Conservation (phyloP, 2,888 invertebrate genomes). For the Drosophila neotestacea region DNA sequence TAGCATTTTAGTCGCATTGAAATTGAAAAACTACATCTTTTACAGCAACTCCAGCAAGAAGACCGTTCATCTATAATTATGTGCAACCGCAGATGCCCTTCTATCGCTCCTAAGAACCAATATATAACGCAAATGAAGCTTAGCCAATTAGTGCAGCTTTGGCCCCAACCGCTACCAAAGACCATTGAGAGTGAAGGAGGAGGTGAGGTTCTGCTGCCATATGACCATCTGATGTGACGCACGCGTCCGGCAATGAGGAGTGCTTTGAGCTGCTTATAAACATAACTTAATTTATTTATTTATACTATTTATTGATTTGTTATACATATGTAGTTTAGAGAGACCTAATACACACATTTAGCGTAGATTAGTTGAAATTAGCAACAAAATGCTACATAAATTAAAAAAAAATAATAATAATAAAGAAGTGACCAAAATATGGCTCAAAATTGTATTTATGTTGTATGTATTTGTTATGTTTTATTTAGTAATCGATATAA, state of each 20-base stretch:
- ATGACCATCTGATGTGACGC: slow-evolving; percentile 54
- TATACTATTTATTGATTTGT: slow-evolving; percentile 59
- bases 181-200: slow-evolving; percentile 49
- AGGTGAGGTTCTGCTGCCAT: slow-evolving; percentile 69
- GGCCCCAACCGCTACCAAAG: slow-evolving; percentile 66
- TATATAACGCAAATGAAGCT: slow-evolving; percentile 26
- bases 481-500: slow-evolving; percentile 59
- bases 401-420: slow-evolving; percentile 63
- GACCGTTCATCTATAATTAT: slow-evolving; percentile 82
- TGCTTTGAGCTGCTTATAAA: slow-evolving; percentile 58
- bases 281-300: slow-evolving; percentile 47
- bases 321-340: slow-evolving; percentile 34
- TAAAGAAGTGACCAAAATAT: slow-evolving; percentile 43
- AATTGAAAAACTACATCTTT: slow-evolving; percentile 17
- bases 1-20: not conserved
- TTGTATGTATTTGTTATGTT: slow-evolving; percentile 31
- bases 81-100: slow-evolving; percentile 80
- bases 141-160: slow-evolving; percentile 63
- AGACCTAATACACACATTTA: slow-evolving; percentile 72
- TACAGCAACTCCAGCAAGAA: slow-evolving; percentile 69
- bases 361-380: slow-evolving; percentile 58
- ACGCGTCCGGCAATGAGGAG: slow-evolving; percentile 43
- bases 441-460: slow-evolving; percentile 52
- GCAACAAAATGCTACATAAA: slow-evolving; percentile 82
- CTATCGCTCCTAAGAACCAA: slow-evolving; percentile 62